A percentile compares a stretch with the other conserved stretches of the same genome.
Conservation (phyloP, 2,113 vertebrate genomes). For the Jaculus jaculus region DNA sequence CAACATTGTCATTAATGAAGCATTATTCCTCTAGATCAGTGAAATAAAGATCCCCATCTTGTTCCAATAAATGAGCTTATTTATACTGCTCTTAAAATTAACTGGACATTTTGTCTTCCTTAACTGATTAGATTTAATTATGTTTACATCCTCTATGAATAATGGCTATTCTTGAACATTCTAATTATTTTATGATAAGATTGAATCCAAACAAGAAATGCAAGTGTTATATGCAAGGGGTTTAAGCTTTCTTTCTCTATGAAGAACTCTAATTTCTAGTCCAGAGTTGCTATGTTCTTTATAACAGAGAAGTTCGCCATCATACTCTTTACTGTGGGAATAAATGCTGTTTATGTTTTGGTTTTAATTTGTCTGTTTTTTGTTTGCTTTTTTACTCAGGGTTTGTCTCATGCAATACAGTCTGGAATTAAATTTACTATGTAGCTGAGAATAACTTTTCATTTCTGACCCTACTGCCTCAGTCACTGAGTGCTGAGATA, state of each 20-base stretch:
- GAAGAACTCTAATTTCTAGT: neutral
- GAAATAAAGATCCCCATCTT: neutral
- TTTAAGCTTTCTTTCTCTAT: neutral
- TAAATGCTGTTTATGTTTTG: neutral
- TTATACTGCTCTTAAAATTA: neutral
- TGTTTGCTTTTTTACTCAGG: neutral
- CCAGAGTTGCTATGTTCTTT: neutral
- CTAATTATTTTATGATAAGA: neutral
- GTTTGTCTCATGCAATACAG: neutral
- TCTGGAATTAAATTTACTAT: neutral
- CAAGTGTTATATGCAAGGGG: neutral
- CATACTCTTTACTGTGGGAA: neutral
- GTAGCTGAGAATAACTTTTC: neutral
- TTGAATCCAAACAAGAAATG: neutral
- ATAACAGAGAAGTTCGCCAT: neutral
- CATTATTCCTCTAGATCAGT: neutral
- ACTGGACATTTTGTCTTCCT: neutral
- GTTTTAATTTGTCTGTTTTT: neutral
- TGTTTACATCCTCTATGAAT: neutral
- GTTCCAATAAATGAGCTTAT: neutral
- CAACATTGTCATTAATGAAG: neutral
- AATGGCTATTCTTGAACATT: neutral
- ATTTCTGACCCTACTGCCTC: neutral
- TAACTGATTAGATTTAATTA: neutral
- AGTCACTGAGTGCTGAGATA: neutral